Evolutionary conservation across 2,113 vertebrate genomes (phyloP).

Genomic region (Mus pahari): DNA sequence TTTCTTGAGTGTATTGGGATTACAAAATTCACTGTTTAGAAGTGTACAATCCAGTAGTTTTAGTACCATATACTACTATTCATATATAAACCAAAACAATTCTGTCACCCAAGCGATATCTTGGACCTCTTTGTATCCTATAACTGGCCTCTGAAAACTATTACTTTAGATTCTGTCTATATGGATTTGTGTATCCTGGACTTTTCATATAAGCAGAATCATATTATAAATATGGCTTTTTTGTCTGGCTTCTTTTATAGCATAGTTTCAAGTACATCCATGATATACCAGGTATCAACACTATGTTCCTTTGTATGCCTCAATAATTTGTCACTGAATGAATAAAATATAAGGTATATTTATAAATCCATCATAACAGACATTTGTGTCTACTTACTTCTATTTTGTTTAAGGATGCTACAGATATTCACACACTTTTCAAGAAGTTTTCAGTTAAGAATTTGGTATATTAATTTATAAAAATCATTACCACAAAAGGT

Average conservation of each 20-base stretch:
- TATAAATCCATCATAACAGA: background rate
- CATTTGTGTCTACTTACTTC: background rate
- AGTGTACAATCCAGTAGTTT: background rate
- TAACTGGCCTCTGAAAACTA: background rate
- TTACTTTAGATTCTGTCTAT: background rate
- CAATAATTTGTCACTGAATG: background rate
- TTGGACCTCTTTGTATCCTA: background rate
- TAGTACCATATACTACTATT: background rate
- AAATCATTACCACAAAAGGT: background rate
- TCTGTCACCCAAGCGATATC: background rate
- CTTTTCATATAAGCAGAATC: background rate
- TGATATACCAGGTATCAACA: background rate
- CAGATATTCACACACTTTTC: background rate
- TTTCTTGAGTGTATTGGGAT: background rate
- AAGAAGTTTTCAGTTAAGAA: conserved; percentile 12
- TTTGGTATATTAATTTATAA: background rate
- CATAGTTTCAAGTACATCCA: background rate
- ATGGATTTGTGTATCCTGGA: background rate
- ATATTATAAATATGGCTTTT: background rate
- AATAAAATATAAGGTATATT: background rate
- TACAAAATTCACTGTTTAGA: conserved; percentile 4
- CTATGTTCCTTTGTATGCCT: background rate
- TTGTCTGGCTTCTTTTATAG: background rate
- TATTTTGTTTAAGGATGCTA: background rate
- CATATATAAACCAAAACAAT: background rate